phyloP scores from a whole-genome alignment of 2,888 invertebrate genomes.

The Polyommatus icarus region DNA sequence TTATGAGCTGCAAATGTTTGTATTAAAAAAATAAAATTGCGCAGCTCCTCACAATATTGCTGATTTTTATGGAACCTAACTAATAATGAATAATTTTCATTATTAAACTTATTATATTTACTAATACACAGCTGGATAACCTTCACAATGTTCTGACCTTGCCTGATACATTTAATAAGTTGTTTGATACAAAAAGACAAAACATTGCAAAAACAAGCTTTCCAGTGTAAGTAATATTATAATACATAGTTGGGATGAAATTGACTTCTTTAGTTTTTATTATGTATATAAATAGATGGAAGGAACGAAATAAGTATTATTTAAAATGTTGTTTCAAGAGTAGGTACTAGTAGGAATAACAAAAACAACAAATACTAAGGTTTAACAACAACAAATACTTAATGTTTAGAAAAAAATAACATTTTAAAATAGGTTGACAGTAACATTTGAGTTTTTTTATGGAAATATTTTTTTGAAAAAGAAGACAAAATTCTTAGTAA shows the following conservation, averaged over 20 bases:
- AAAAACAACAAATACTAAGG: background rate
- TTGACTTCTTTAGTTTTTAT: background rate
- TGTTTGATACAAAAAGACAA: background rate
- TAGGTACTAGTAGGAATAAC: background rate
- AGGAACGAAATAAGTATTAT: background rate
- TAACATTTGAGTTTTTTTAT: background rate
- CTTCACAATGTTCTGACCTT: background rate
- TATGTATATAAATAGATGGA: background rate
- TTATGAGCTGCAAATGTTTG: background rate
- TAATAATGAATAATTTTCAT: background rate
- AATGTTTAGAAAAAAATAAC: slow-evolving; percentile 3
- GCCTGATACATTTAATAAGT: background rate
- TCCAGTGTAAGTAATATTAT: background rate
- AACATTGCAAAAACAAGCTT: background rate
- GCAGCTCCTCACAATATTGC: background rate
- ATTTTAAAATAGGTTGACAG: background rate
- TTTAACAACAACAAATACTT: slow-evolving; percentile 14
- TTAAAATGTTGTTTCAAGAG: background rate
- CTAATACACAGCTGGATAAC: background rate
- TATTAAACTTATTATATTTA: background rate
- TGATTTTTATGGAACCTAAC: background rate
- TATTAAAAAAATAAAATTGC: background rate
- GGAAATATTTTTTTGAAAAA: background rate
- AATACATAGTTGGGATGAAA: background rate
- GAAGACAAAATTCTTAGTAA: background rate